Conservation (phyloP, 2,113 vertebrate genomes). For the Cyphomyrus discorhynchus region DNA sequence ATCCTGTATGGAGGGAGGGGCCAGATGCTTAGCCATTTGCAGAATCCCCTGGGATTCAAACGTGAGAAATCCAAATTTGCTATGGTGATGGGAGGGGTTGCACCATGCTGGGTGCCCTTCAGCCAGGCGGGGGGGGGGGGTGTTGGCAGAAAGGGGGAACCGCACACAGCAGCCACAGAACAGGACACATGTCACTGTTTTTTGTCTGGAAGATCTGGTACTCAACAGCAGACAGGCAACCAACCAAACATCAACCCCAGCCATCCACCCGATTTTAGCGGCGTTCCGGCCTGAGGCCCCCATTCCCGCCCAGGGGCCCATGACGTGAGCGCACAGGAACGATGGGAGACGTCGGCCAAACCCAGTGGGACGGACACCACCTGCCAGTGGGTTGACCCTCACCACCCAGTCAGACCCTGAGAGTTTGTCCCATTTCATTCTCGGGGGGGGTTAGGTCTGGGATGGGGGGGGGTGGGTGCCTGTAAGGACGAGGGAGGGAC, state of each 20-base stretch:
- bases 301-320: background rate
- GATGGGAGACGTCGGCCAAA: background rate
- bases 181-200: constrained; percentile 21
- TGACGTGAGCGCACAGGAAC: background rate
- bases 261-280: background rate
- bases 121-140: background rate
- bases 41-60: background rate
- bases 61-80: background rate
- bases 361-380: background rate
- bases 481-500: constrained; percentile 21
- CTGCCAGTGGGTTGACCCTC: background rate
- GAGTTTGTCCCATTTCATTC: background rate
- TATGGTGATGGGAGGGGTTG: too few relatives aligned
- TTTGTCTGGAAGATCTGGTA: constrained; percentile 31
- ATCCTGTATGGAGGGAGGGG: background rate
- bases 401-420: background rate
- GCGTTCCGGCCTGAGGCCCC: background rate
- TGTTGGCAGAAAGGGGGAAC: background rate
- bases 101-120: background rate
- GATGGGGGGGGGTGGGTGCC: background rate
- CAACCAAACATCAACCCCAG: constrained; percentile 10
- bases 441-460: background rate
- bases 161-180: background rate
- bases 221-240: constrained; percentile 23
- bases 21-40: background rate